Percentiles rank a stretch among this genome's conserved stretches.
Evolutionary conservation across 2,113 vertebrate species (phyloP).

Genomic region (Conger conger): DNA sequence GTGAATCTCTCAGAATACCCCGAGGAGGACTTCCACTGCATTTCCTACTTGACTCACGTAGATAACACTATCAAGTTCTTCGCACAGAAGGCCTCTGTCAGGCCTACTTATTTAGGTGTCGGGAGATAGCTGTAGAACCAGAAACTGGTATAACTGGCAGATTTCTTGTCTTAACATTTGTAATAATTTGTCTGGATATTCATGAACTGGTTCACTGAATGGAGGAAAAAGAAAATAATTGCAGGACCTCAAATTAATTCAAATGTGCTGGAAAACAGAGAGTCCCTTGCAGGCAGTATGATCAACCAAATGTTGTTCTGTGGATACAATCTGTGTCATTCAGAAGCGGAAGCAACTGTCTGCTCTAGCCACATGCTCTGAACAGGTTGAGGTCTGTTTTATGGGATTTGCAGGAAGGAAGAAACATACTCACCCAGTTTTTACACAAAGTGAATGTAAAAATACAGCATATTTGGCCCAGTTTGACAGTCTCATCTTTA

Average conservation of each 20-base stretch:
- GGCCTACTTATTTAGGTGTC: not conserved
- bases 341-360: not conserved
- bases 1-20: not conserved
- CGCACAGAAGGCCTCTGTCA: not conserved
- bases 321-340: not conserved
- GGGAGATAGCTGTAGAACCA: constrained; percentile 17
- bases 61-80: constrained; percentile 9
- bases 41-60: not conserved
- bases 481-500: not conserved
- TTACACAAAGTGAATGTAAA: not conserved
- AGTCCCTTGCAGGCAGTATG: not conserved
- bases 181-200: constrained; percentile 3
- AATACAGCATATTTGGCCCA: not conserved
- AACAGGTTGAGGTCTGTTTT: not conserved
- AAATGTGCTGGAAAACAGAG: not conserved
- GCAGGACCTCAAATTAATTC: not conserved
- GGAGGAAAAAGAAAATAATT: not conserved
- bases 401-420: not conserved
- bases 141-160: not conserved
- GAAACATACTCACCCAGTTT: not conserved
- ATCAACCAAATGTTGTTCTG: not conserved
- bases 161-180: not conserved
- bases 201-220: constrained; percentile 18
- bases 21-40: not conserved
- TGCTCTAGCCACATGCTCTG: not conserved